Evolutionary conservation across 1,140 invertebrate species (phyloP).

Genomic region (Pseudomyrmex flavicornis): DNA sequence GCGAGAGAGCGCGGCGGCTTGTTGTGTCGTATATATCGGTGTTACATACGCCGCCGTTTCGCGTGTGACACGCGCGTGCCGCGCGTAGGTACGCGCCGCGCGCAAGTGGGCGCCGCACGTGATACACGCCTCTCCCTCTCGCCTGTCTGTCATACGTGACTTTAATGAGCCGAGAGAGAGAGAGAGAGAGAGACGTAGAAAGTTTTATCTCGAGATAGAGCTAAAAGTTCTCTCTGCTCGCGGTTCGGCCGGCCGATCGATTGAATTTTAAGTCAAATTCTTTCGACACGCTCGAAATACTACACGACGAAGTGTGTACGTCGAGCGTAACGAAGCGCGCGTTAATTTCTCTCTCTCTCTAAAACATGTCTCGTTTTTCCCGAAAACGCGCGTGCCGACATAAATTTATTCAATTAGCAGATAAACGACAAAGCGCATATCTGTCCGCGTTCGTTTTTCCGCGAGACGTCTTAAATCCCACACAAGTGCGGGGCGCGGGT

Average conservation of each 20-base stretch:
- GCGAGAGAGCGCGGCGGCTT: neutral
- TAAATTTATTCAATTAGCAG: constrained; percentile 36
- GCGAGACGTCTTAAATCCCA: constrained; percentile 46
- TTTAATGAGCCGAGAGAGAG: constrained; percentile 4
- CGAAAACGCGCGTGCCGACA: constrained; percentile 2
- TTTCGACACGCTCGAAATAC: neutral
- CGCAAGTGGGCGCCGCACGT: constrained; percentile 38
- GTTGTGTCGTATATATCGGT: too few relatives aligned
- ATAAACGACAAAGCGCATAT: constrained; percentile 49
- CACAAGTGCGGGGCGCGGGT: constrained; percentile 11
- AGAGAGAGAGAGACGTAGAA: too few relatives aligned
- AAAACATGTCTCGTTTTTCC: neutral
- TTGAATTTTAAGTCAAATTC: constrained; percentile 7
- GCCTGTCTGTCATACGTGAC: neutral
- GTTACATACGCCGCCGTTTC: neutral
- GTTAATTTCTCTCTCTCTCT: too few relatives aligned
- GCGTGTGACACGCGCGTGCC: constrained; percentile 57
- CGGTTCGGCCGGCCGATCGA: neutral
- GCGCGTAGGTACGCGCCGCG: constrained; percentile 32
- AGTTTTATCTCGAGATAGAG: too few relatives aligned
- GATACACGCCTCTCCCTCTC: neutral
- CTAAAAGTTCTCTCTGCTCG: too few relatives aligned
- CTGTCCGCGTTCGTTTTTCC: constrained; percentile 39
- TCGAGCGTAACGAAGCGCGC: neutral
- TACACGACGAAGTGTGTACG: neutral